A percentile compares a stretch with the other conserved stretches of the same genome.
These are phyloP conservation scores for Scomber colias DNA, from an alignment of 2,113 vertebrate species.

Conservation along the genomic window DNA sequence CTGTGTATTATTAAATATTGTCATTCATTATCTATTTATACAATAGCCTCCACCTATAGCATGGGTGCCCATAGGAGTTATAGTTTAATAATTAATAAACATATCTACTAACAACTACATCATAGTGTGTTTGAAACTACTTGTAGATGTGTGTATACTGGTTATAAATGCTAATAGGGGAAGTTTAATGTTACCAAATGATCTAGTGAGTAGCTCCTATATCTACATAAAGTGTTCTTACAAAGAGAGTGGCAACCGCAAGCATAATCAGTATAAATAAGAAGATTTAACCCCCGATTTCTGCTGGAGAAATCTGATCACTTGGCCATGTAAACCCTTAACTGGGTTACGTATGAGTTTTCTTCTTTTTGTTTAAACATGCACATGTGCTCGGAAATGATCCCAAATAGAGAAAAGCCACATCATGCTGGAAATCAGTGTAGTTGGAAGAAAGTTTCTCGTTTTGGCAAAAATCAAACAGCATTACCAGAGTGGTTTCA, in stretches of 20 bases:
- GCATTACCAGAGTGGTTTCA: conserved; percentile 30
- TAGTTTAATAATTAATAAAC: too few species aligned
- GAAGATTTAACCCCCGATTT: background rate
- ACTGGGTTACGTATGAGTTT: background rate
- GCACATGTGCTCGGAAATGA: conserved; percentile 19
- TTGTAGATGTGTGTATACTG: too few species aligned
- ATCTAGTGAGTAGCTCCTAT: conserved; percentile 24
- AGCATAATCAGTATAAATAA: background rate
- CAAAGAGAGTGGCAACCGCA: conserved; percentile 28
- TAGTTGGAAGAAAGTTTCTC: conserved; percentile 10
- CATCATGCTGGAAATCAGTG: conserved; percentile 16
- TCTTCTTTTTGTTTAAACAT: background rate
- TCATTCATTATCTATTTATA: too few species aligned
- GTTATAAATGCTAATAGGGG: too few species aligned
- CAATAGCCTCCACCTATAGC: too few species aligned
- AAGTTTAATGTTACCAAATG: too few species aligned
- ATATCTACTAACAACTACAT: too few species aligned
- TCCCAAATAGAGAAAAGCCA: conserved; percentile 5
- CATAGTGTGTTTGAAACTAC: too few species aligned
- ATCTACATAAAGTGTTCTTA: conserved; percentile 43
- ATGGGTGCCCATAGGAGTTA: too few species aligned
- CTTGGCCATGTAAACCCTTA: background rate
- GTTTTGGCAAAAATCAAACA: conserved; percentile 31
- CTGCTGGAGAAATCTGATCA: conserved; percentile 7
- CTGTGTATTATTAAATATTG: too few species aligned